Base-by-base conservation (phyloP, 2,113 vertebrate genomes). In the Tetraodon nigroviridis region DNA sequence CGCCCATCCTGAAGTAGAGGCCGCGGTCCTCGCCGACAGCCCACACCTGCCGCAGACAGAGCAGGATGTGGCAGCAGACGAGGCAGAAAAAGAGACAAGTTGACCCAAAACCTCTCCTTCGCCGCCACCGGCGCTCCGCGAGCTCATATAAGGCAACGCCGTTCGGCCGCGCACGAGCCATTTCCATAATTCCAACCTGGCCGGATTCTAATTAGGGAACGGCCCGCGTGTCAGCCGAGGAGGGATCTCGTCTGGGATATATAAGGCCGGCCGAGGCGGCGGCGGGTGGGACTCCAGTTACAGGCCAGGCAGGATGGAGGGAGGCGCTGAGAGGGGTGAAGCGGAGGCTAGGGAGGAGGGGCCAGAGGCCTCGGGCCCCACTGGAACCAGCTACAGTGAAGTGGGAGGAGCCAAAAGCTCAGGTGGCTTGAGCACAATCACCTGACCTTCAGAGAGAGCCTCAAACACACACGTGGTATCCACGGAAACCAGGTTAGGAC, bases 1-100 rank as follows among this genome's bases (percentile, higher is more conserved):
- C 89, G 0, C 95, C 95, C 65, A 96, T 93, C 13, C 97, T 93
- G 67, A 98, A 98, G 82, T 97, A 97, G 61, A 98, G 67, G 0
- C 91, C 86, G 18, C 94, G 91, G 79, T 98, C 94, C 58, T 97
- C 93, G 0, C 93, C 78, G 0, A 99, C 90, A 2, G 92, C 96
- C 95, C 95, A 99, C 44, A 99, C 94, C 97, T 98, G 78, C 44
- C 51, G 24, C 55, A 47, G 16, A 21, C 32, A 37, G 2, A 4
- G 44, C 1, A 56, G 12, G n/a, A n/a, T n/a, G n/a, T n/a, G n/a
- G 29, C 17, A 41, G 1, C 12, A 50, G 1, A 17, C 22, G 53
- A 46, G 32, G 20, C 3, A 32, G 19, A 60, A 58, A 40, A n/a
- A 32, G 5, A 1, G 41, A 44, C 3, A 40, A 24, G 52, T 19